phyloP scores from a whole-genome alignment of 2,888 invertebrate genomes.

The Tipula confusa region DNA sequence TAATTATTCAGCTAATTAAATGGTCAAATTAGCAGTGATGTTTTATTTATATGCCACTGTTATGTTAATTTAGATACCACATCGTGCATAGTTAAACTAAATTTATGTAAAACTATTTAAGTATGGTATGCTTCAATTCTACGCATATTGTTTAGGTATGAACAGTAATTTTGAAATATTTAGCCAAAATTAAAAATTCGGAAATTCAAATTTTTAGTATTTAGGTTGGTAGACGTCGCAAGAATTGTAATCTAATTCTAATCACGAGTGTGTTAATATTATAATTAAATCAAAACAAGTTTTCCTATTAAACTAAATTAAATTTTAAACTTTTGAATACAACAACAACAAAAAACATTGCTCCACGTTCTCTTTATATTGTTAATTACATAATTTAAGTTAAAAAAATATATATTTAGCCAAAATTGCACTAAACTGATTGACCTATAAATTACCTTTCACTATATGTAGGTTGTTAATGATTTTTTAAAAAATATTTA shows the following conservation, averaged over 20 bases:
- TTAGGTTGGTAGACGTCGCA: neutral
- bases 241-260: neutral
- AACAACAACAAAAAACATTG: too few species aligned
- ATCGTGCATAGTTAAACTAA: neutral
- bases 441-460: constrained; percentile 12
- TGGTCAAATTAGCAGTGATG: neutral
- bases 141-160: neutral
- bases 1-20: constrained; percentile 4
- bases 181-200: neutral
- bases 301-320: neutral
- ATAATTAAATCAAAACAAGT: too few species aligned
- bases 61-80: neutral
- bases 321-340: too few species aligned
- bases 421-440: neutral
- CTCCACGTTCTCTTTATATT: neutral
- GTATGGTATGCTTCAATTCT: neutral
- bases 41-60: neutral
- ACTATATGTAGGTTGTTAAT: neutral
- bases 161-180: neutral
- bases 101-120: neutral
- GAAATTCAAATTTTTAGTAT: neutral
- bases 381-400: neutral
- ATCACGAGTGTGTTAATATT: too few species aligned
- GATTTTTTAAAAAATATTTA: neutral
- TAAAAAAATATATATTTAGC: neutral